A percentile compares a stretch with the other conserved stretches of the same genome.
Evolutionary conservation across 37 sponge, comb jelly and placozoan genomes (phyloP).

Genomic region (Corticium candelabrum): DNA sequence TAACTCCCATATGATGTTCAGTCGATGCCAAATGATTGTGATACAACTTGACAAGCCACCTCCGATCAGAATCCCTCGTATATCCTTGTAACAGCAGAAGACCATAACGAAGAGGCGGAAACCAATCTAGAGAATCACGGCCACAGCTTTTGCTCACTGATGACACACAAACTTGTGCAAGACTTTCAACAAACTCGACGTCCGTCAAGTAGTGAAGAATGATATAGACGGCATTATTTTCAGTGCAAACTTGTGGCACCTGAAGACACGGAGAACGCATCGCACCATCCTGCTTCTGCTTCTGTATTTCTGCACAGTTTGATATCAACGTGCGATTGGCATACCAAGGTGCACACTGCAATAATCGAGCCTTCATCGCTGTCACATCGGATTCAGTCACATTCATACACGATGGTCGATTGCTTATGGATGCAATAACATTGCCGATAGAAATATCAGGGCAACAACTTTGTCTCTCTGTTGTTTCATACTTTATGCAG

Average conservation of each 20-base stretch:
- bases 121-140: background rate
- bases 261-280: background rate
- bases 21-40: background rate
- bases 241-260: background rate
- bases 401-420: background rate
- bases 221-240: background rate
- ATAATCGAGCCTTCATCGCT: background rate
- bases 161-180: too few species aligned
- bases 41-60: background rate
- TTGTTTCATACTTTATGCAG: background rate
- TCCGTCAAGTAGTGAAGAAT: background rate
- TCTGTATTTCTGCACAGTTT: background rate
- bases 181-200: background rate
- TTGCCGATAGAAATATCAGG: background rate
- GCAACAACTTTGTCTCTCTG: background rate
- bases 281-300: background rate
- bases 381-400: background rate
- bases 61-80: background rate
- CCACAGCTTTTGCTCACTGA: too few species aligned
- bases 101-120: background rate
- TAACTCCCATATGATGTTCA: background rate
- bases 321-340: background rate
- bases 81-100: background rate
- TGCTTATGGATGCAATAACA: background rate
- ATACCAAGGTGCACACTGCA: background rate